A percentile compares a stretch with the other conserved stretches of the same genome.
phyloP scores from a whole-genome alignment of 2,797 vertebrate species.

The Calcarius lapponicus region DNA sequence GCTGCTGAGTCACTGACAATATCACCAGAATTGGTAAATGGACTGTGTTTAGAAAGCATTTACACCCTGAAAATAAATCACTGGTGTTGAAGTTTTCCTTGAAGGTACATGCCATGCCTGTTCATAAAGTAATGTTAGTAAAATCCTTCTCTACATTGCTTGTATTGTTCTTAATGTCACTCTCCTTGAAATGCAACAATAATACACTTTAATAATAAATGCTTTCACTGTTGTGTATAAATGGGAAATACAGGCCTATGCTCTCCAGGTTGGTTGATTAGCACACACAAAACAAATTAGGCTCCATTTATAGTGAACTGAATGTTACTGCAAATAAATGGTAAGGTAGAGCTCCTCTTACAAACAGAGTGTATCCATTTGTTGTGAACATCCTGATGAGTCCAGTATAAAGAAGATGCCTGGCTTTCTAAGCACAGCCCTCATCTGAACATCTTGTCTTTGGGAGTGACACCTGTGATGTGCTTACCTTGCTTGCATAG shows the following conservation, averaged over 20 bases:
- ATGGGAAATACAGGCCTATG: neutral
- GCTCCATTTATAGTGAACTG: neutral
- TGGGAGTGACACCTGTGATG: neutral
- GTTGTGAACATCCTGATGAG: neutral
- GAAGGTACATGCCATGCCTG: neutral
- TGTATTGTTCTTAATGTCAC: neutral
- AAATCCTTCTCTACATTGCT: neutral
- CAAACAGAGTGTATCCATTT: neutral
- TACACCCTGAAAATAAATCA: neutral
- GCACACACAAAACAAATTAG: neutral
- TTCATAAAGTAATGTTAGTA: neutral
- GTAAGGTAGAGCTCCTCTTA: neutral
- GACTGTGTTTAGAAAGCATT: neutral
- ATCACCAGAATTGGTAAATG: neutral
- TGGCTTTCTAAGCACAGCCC: neutral
- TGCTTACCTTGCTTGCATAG: neutral
- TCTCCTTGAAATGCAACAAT: neutral
- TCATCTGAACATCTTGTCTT: neutral
- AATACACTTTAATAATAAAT: neutral
- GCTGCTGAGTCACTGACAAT: slow-evolving; percentile 45
- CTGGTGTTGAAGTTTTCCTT: neutral
- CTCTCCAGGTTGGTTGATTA: neutral
- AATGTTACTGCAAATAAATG: neutral
- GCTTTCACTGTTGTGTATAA: neutral
- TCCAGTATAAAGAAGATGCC: neutral